phyloP scores from a whole-genome alignment of 2,113 vertebrate genomes.

The Beaufortia kweichowensis region DNA sequence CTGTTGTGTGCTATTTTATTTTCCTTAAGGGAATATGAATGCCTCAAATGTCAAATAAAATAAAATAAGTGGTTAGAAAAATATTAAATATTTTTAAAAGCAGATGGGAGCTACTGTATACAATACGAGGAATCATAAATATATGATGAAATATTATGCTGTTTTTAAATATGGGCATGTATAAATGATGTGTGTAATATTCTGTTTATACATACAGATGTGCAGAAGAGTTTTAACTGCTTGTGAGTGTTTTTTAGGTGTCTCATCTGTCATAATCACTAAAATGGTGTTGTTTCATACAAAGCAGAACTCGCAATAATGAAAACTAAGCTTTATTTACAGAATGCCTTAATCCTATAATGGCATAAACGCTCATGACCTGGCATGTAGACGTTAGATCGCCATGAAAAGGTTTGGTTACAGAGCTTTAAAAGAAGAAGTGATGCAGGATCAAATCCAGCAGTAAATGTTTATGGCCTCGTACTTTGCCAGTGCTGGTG shows the following conservation, averaged over 20 bases:
- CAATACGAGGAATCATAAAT: too few species aligned
- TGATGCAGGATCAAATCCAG: conserved; percentile 3
- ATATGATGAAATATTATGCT: too few species aligned
- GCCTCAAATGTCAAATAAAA: too few species aligned
- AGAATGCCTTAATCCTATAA: background rate
- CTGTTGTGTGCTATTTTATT: too few species aligned
- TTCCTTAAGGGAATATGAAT: too few species aligned
- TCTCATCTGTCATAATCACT: background rate
- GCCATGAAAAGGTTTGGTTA: background rate
- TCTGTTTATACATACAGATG: too few species aligned
- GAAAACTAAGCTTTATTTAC: background rate
- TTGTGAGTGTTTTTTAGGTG: background rate
- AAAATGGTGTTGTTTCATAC: background rate
- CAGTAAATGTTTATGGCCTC: conserved; percentile 20
- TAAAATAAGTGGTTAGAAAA: too few species aligned
- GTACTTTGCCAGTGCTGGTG: background rate
- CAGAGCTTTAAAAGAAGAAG: background rate
- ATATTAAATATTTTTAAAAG: too few species aligned
- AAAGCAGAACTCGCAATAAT: background rate
- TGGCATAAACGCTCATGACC: background rate
- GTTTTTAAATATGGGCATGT: too few species aligned
- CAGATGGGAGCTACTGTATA: too few species aligned
- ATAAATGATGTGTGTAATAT: too few species aligned
- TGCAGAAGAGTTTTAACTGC: too few species aligned
- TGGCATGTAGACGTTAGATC: background rate